Base-by-base conservation (phyloP, 2,797 vertebrate species). In the Chlorospingus flavigularis region DNA sequence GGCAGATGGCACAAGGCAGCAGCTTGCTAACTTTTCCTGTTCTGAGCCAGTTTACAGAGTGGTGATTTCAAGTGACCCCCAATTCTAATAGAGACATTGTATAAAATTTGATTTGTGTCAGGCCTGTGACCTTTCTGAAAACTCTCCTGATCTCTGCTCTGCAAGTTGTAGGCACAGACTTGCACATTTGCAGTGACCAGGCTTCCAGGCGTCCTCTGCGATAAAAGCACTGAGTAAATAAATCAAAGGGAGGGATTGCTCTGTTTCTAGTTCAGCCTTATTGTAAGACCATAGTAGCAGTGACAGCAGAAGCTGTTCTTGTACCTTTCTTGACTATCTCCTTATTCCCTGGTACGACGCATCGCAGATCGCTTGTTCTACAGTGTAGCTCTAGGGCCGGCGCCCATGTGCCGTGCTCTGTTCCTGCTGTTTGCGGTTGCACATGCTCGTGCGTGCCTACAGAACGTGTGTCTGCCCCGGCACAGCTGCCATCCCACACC, bases 311-410 rank as follows among this genome's bases (percentile, higher is more conserved):
- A 70, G 60, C 63, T 35, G 11, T 37, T 82, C 39, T 45, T 28
- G 40, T 40, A 4, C 75, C 31, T 65, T 75, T 28, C 31, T 31
- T 28, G 25, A 3, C 51, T 43, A 1, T 23, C 16, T 39, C 4
- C 1, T 45, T 50, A 15, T 17, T 20, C 21, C 16, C 24, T 7
- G 4, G 10, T 26, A 9, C 0, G 0, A 23, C 0, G 21, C 47
- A 10, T 19, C 7, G 2, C 33, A 23, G 30, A 2, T 28, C 65
- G 73, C 54, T 63, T 9, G 21, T 31, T 10, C 17, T 19, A 25
- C 73, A 4, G 47, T 0, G 13, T 5, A 13, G 23, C 51, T 39
- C 21, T 1, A 4, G 55, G 66, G 50, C 51, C 30, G 63, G 71
- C n/a, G 14, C 24, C 62, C 45, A 0, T 6, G 40, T 26, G n/a